Conservation (phyloP, 2,113 vertebrate genomes). For the Aleadryas rufinucha region DNA sequence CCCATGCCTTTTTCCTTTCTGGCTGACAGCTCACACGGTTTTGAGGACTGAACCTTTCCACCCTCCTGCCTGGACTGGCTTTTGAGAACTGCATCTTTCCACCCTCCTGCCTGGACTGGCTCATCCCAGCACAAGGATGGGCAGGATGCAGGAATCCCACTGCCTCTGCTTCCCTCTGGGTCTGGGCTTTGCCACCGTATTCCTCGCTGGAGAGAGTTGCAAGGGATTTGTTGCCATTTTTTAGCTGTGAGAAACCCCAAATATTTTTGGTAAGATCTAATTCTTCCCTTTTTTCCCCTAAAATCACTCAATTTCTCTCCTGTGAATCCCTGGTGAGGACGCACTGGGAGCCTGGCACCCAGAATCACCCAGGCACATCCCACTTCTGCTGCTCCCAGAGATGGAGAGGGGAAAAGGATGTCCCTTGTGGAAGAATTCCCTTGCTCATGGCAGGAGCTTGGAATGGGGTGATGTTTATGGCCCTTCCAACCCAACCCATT, state of each 20-base stretch:
- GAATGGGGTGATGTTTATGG: not conserved
- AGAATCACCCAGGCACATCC: not conserved
- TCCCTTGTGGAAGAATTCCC: not conserved
- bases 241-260: fast-evolving
- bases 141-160: not conserved
- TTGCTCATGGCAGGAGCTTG: fast-evolving
- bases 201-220: fast-evolving
- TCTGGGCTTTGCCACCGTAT: fast-evolving
- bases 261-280: too few relatives aligned
- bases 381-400: fast-evolving
- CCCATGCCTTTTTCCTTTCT: not conserved
- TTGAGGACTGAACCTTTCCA: not conserved
- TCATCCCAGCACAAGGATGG: not conserved
- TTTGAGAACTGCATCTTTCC: not conserved
- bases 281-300: not conserved
- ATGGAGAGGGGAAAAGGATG: fast-evolving
- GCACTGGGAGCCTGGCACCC: not conserved
- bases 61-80: not conserved
- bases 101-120: not conserved
- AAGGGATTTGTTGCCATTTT: not conserved
- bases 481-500: not conserved
- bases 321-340: not conserved
- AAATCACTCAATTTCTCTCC: fast-evolving
- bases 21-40: fast-evolving
- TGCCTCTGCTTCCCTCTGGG: not conserved